These are phyloP conservation scores for Cebidichthys violaceus DNA, from an alignment of 2,113 vertebrate genomes.

Conservation along the genomic window DNA sequence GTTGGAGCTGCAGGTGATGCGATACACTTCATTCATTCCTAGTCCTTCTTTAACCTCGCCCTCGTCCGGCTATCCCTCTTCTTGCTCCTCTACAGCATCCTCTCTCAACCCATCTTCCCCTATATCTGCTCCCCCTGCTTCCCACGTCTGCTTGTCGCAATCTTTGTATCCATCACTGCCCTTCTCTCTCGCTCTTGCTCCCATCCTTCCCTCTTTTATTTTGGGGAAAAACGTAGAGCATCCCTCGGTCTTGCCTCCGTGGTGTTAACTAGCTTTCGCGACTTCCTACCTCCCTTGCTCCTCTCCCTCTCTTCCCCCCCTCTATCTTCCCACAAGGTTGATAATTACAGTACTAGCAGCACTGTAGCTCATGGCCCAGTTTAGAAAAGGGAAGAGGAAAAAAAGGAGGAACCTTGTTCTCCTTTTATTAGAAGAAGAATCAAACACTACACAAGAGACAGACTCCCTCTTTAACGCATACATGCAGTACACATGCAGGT, in stretches of 20 bases:
- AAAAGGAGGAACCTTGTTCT: slow-evolving; percentile 62
- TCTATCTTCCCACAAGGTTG: slow-evolving; percentile 68
- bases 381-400: slow-evolving; percentile 63
- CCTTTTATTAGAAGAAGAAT: slow-evolving; percentile 72
- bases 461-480: slow-evolving; percentile 24
- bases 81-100: slow-evolving; percentile 19
- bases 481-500: slow-evolving; percentile 3
- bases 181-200: slow-evolving; percentile 29
- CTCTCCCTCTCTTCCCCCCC: slow-evolving; percentile 42
- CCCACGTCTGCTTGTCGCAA: slow-evolving; percentile 49
- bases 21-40: slow-evolving; percentile 50
- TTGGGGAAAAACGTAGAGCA: slow-evolving; percentile 5
- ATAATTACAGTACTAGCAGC: slow-evolving; percentile 74
- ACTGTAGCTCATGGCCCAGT: slow-evolving; percentile 77
- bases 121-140: slow-evolving; percentile 30
- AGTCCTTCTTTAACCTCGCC: slow-evolving; percentile 44
- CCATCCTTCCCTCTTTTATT: slow-evolving; percentile 29
- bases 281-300: slow-evolving; percentile 33
- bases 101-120: slow-evolving; percentile 23
- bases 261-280: slow-evolving; percentile 48
- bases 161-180: slow-evolving; percentile 32
- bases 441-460: slow-evolving; percentile 57
- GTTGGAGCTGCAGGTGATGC: slow-evolving; percentile 42
- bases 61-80: slow-evolving; percentile 15
- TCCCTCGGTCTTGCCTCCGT: slow-evolving; percentile 34